A percentile compares a stretch with the other conserved stretches of the same genome.
These are phyloP conservation scores for Bombyx huttoni DNA, from an alignment of 2,888 invertebrate genomes.

Conservation along the genomic window DNA sequence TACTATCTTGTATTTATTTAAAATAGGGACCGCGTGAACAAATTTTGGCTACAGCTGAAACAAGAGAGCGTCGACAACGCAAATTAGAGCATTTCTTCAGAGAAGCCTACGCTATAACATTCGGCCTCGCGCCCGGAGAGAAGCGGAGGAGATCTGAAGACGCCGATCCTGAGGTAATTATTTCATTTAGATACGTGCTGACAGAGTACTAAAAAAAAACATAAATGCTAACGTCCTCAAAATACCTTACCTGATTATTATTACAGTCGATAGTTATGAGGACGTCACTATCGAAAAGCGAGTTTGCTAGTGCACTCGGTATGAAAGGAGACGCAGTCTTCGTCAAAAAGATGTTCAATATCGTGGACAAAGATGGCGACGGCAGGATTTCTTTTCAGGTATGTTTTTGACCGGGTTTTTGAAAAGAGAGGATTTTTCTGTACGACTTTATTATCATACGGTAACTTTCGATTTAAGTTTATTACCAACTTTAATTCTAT, in stretches of 20 bases:
- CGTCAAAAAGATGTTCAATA: conserved; percentile 97
- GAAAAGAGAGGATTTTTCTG: too few relatives aligned
- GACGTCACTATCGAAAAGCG: conserved; percentile 90
- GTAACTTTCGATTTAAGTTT: too few relatives aligned
- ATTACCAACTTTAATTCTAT: too few relatives aligned
- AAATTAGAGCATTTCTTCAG: conserved; percentile 95
- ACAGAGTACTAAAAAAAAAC: neutral
- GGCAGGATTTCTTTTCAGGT: conserved; percentile 94
- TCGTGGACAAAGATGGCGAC: conserved; percentile 94
- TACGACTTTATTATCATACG: too few relatives aligned
- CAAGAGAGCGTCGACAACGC: conserved; percentile 92
- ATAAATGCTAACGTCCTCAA: neutral
- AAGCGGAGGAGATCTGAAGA: conserved; percentile 81
- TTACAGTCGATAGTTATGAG: conserved; percentile 88
- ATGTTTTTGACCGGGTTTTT: conserved; percentile 7
- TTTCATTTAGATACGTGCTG: neutral
- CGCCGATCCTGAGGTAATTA: conserved; percentile 79
- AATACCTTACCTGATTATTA: too few relatives aligned
- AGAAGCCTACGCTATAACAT: conserved; percentile 94
- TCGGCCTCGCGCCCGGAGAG: conserved; percentile 90
- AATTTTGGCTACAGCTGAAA: conserved; percentile 92
- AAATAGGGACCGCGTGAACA: conserved; percentile 81
- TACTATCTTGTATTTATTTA: conserved; percentile 5
- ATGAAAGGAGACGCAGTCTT: conserved; percentile 96
- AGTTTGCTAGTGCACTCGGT: conserved; percentile 95